These are phyloP conservation scores for Patella vulgata DNA, from an alignment of 1,140 invertebrate genomes.

Conservation along the genomic window DNA sequence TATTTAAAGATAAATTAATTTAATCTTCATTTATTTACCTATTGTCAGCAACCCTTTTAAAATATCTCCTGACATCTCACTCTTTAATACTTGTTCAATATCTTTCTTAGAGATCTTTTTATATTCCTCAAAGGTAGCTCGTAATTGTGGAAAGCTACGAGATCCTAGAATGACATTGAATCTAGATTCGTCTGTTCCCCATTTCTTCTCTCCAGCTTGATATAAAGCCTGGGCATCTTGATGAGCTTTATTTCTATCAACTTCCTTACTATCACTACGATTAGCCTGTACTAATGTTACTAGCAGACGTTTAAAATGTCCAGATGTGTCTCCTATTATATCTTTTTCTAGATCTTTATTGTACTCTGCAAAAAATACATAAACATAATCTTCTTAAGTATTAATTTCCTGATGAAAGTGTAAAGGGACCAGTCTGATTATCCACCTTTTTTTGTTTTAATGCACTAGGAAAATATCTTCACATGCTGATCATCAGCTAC, in stretches of 20 bases:
- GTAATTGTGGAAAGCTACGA: slow-evolving; percentile 63
- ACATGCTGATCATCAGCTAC: too few relatives aligned
- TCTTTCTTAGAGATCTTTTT: slow-evolving; percentile 62
- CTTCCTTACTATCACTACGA: slow-evolving; percentile 56
- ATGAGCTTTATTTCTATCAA: slow-evolving; percentile 59
- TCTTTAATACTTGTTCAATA: slow-evolving; percentile 63
- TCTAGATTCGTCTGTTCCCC: slow-evolving; percentile 70
- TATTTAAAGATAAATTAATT: too few relatives aligned
- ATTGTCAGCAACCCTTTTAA: slow-evolving; percentile 62
- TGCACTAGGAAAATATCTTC: too few relatives aligned
- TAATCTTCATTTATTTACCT: slow-evolving; percentile 48
- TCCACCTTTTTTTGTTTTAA: too few relatives aligned
- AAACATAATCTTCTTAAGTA: too few relatives aligned
- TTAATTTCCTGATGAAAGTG: too few relatives aligned
- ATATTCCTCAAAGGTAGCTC: slow-evolving; percentile 66
- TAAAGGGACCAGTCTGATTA: too few relatives aligned
- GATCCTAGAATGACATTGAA: slow-evolving; percentile 64
- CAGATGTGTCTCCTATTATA: slow-evolving; percentile 92
- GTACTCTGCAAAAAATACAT: slow-evolving; percentile 78
- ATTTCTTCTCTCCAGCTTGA: slow-evolving; percentile 68
- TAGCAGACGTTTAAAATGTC: slow-evolving; percentile 89
- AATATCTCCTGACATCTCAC: slow-evolving; percentile 66
- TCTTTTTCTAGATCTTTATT: slow-evolving; percentile 87
- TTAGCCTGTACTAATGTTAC: slow-evolving; percentile 71
- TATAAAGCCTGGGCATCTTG: slow-evolving; percentile 65